Evolutionary conservation across 2,113 vertebrate species (phyloP), one percentile per base, ranked within the genome.

Genomic region (Tenebrosternarchus preto): DNA sequence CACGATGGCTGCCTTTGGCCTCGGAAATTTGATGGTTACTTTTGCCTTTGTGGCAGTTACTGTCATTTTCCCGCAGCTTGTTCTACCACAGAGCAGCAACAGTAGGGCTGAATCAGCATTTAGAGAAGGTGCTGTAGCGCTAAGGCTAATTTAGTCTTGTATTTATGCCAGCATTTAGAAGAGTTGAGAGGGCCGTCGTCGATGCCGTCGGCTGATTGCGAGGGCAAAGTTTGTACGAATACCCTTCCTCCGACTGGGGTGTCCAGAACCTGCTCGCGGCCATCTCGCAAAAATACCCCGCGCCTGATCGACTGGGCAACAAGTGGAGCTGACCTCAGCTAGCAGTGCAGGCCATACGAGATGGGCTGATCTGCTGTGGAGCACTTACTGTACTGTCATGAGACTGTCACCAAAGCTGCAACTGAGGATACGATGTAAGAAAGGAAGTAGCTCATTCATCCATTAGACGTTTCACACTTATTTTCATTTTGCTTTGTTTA

Each of bases 141-240:
- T 25, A 25, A 76, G 64, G 83, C 83, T 84, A 87, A 76, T 80
- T 39, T 81, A 89, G 88, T 90, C 84, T 78, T 56, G 82, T 87
- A 86, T 89, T 57, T 57, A n/a, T 17, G 77, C 22, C 64, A 8
- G 36, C 6, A 36, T 27, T 27, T 29, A 7, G 78, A 84, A 61
- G 83, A 84, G 86, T 88, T 56, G 78, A 76, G 82, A 85, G 71
- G 82, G 80, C 84, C 57, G 70, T 61, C 64, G 86, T 85, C 78
- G 87, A 85, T 29, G 88, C 86, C 77, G 17, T 80, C 84, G 87
- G 89, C 87, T 88, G 89, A 88, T 75, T 20, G 59, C 71, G 80
- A 76, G 83, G 83, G 85, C 85, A 86, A 53, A 87, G 84, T 89
- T 91, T 87, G 90, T 92, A 86, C 90, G 85, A 56, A 43, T 15